Evolutionary conservation across 37 sponge, comb jelly and placozoan genomes (phyloP).

Genomic region (Oscarella lobularis): DNA sequence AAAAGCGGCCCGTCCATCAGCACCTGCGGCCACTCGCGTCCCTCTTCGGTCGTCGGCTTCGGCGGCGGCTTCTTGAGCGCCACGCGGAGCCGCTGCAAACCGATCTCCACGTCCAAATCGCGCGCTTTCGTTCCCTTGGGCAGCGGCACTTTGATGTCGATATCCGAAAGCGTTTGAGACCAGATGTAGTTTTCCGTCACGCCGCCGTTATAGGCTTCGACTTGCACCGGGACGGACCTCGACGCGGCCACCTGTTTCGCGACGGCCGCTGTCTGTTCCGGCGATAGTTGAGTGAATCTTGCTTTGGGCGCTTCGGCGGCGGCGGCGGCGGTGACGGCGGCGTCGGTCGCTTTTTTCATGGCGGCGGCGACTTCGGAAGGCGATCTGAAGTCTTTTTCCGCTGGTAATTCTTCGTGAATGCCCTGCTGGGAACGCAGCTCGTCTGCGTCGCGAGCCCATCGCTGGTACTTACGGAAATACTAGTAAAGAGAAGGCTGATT

Average conservation of each 20-base stretch:
- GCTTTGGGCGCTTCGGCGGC: background rate
- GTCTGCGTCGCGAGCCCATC: background rate
- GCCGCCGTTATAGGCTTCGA: constrained; percentile 77
- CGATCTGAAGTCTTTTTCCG: too few species aligned
- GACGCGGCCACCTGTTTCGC: too few species aligned
- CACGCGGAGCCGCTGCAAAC: constrained; percentile 53
- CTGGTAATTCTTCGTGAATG: background rate
- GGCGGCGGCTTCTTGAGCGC: constrained; percentile 25
- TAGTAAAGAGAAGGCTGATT: background rate
- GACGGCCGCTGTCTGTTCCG: too few species aligned
- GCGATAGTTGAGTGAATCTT: background rate
- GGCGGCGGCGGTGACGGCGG: background rate
- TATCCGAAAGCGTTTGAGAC: constrained; percentile 74
- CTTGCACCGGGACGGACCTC: background rate
- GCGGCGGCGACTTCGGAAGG: background rate
- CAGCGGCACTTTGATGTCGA: constrained; percentile 61
- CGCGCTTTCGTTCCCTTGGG: constrained; percentile 48
- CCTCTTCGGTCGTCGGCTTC: background rate
- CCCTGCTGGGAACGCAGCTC: background rate
- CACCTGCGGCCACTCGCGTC: constrained; percentile 3
- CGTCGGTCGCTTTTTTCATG: background rate
- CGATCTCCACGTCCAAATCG: constrained; percentile 65
- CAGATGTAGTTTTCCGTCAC: constrained; percentile 70
- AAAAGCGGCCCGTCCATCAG: constrained; percentile 43
- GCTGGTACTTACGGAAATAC: background rate